Percentiles rank a stretch among this genome's conserved stretches.
These are phyloP conservation scores for Hyperopisus bebe DNA, from an alignment of 2,113 vertebrate species.

Conservation along the genomic window DNA sequence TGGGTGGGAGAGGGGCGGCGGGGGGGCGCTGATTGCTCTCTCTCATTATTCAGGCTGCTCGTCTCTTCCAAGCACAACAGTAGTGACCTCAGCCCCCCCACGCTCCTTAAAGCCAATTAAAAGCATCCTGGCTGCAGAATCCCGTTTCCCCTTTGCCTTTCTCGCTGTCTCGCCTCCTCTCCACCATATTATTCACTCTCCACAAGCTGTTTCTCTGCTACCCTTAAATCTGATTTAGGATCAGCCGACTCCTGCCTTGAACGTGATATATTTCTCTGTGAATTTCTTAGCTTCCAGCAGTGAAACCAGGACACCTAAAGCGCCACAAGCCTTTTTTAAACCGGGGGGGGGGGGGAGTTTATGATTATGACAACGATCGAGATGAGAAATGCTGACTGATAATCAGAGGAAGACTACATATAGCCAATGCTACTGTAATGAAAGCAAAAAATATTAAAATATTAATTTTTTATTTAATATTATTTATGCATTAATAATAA, in stretches of 20 bases:
- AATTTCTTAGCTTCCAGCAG: background rate
- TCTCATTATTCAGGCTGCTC: slow-evolving; percentile 78
- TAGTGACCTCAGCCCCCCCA: slow-evolving; percentile 70
- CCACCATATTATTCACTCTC: slow-evolving; percentile 30
- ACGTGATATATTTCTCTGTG: background rate
- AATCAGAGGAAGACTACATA: background rate
- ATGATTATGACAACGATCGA: background rate
- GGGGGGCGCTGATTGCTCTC: slow-evolving; percentile 47
- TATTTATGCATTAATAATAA: background rate
- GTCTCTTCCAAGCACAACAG: slow-evolving; percentile 92
- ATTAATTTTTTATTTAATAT: no score
- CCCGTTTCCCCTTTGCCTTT: background rate
- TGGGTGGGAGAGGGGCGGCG: background rate
- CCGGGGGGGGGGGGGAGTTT: background rate
- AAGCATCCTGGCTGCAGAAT: slow-evolving; percentile 36
- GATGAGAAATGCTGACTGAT: background rate
- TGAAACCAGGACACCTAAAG: background rate
- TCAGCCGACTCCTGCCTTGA: slow-evolving; percentile 12
- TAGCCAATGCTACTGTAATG: background rate
- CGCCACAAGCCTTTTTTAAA: background rate
- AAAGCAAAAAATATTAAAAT: background rate
- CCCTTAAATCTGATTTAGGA: background rate
- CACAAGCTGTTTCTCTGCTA: slow-evolving; percentile 2
- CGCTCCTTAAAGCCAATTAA: slow-evolving; percentile 84
- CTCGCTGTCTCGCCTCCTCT: slow-evolving; percentile 46